A percentile compares a stretch with the other conserved stretches of the same genome.
phyloP scores from a whole-genome alignment of 37 sponge, comb jelly and placozoan species.

The Corticium candelabrum region DNA sequence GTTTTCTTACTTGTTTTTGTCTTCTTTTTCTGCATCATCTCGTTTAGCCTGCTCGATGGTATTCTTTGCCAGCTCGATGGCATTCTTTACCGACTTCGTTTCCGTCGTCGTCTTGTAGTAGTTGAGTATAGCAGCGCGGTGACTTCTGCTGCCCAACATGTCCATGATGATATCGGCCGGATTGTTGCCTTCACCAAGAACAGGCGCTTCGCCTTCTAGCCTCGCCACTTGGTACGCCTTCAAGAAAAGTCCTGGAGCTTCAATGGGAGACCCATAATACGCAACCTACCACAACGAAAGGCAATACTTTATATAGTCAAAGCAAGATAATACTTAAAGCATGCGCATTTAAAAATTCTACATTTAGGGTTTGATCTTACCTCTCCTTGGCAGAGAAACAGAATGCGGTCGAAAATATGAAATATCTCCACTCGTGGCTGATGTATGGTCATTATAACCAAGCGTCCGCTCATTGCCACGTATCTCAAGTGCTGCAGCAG shows the following conservation, averaged over 20 bases:
- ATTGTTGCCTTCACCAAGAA: neutral
- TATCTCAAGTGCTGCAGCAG: slow-evolving; percentile 55
- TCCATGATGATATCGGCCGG: slow-evolving; percentile 49
- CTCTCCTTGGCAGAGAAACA: slow-evolving; percentile 68
- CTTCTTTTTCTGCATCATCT: neutral
- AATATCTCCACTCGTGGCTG: slow-evolving; percentile 88
- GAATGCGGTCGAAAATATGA: slow-evolving; percentile 81
- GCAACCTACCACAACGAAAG: slow-evolving; percentile 1
- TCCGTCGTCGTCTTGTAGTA: neutral
- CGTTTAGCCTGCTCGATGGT: neutral
- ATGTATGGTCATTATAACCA: slow-evolving; percentile 82
- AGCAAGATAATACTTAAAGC: no score
- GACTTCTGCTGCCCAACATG: slow-evolving; percentile 47
- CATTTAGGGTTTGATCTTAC: no score
- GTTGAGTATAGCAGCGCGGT: slow-evolving; percentile 17
- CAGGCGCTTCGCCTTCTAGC: neutral
- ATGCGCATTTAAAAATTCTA: no score
- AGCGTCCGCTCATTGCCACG: slow-evolving; percentile 50
- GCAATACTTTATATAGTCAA: neutral
- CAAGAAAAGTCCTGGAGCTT: slow-evolving; percentile 41
- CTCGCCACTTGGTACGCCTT: neutral
- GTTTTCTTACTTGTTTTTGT: neutral
- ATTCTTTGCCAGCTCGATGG: neutral
- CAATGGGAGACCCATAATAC: slow-evolving; percentile 76
- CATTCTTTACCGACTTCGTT: neutral